Conservation (phyloP, 2,888 invertebrate genomes). For the Cephus nigrinus region DNA sequence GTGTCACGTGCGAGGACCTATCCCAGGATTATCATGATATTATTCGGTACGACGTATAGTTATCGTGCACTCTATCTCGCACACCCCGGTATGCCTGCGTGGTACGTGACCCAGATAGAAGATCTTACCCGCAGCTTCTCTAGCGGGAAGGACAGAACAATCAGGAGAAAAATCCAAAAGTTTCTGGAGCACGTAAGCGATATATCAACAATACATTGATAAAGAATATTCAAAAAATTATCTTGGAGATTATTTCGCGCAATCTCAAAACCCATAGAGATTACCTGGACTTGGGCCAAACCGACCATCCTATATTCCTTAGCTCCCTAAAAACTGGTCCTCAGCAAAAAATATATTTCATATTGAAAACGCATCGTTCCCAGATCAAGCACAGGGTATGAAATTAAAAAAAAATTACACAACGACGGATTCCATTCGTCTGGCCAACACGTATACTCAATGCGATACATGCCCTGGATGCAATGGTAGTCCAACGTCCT, state of each 20-base stretch:
- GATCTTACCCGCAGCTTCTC: conserved; percentile 11
- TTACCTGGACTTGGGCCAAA: not conserved
- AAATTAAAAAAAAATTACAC: not conserved
- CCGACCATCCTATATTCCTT: too few species aligned
- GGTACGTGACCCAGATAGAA: conserved; percentile 32
- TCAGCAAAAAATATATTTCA: not conserved
- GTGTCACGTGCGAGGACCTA: conserved; percentile 29
- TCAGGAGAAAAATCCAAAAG: not conserved
- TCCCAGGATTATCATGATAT: conserved; percentile 33
- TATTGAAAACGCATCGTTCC: not conserved
- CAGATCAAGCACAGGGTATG: not conserved
- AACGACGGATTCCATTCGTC: not conserved
- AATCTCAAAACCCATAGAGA: not conserved
- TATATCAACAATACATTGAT: not conserved
- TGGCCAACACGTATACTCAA: not conserved
- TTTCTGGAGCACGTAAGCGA: not conserved
- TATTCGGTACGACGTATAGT: conserved; percentile 32
- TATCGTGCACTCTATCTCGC: conserved; percentile 38
- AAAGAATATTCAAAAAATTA: not conserved
- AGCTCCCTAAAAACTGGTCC: not conserved
- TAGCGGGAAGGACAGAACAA: not conserved
- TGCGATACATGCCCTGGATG: conserved; percentile 16
- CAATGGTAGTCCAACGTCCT: conserved; percentile 49
- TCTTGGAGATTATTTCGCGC: not conserved
- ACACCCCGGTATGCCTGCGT: conserved; percentile 32